phyloP scores from a whole-genome alignment of 1,140 invertebrate genomes.

The Acyrthosiphon pisum region DNA sequence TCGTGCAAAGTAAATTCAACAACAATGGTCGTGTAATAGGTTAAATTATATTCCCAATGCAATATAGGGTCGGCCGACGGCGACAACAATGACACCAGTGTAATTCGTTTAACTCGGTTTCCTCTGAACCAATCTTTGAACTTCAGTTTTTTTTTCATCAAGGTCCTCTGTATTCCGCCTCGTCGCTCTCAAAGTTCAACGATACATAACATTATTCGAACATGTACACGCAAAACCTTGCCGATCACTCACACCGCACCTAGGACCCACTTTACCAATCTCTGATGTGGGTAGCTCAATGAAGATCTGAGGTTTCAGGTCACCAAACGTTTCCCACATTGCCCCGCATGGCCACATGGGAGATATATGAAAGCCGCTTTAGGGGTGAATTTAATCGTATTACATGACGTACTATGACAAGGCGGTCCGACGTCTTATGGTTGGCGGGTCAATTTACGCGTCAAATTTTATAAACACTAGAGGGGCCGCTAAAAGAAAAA shows the following conservation, averaged over 20 bases:
- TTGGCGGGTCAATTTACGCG: too few relatives aligned
- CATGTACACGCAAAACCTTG: neutral
- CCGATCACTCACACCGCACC: neutral
- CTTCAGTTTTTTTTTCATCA: constrained; percentile 9
- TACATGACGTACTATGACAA: too few relatives aligned
- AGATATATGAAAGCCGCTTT: too few relatives aligned
- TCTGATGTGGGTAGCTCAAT: neutral
- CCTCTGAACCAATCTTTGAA: constrained; percentile 23
- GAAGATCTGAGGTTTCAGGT: too few relatives aligned
- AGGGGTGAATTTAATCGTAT: too few relatives aligned
- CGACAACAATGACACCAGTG: constrained; percentile 40
- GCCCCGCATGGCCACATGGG: too few relatives aligned
- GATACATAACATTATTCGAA: neutral
- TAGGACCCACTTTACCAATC: neutral
- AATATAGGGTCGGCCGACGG: constrained; percentile 3
- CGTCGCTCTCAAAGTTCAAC: neutral
- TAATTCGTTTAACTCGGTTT: constrained; percentile 49
- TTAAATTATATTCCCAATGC: constrained; percentile 44
- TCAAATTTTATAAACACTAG: too few relatives aligned
- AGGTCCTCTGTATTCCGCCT: neutral
- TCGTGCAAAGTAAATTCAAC: constrained; percentile 37
- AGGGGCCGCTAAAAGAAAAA: too few relatives aligned
- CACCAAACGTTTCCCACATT: too few relatives aligned
- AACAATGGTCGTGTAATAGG: constrained; percentile 51
- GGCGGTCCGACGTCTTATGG: too few relatives aligned